Base-by-base conservation (phyloP, 2,113 vertebrate genomes). In the Hiodon alosoides region DNA sequence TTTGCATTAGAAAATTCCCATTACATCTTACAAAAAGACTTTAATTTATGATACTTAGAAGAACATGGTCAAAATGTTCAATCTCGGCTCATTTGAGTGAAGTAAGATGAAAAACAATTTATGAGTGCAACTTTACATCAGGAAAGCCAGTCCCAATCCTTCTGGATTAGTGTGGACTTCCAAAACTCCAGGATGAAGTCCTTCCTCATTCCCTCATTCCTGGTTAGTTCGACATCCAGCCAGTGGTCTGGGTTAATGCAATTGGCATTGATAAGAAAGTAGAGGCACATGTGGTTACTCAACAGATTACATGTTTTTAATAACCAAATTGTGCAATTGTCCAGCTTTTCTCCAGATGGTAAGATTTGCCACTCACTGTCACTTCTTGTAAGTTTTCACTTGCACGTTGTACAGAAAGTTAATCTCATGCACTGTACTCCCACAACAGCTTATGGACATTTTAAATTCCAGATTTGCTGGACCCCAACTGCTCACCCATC, bases 21-120 rank as follows among this genome's bases (percentile, higher is more conserved):
- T 85, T 84, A 83, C 81, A 61, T 84, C 76, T 78, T 75, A 84
- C 84, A 86, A 69, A 89, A 87, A 86, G 83, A 76, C 77, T 84
- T 86, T 90, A 84, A 89, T 87, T 90, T 90, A 84, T 82, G 80
- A 83, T 88, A 79, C 81, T 86, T 85, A 86, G 87, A 86, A 77
- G 82, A 83, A 85, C 87, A 86, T 53, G 84, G 86, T 89, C 87
- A 89, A 83, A 86, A 84, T 81, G 87, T 86, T 85, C 80, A 76
- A 80, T 83, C 81, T 80, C 79, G 86, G 85, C 80, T 87, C 83
- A 74, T 77, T 79, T 78, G 78, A 83, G 79, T 79, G 77, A 80
- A 86, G 85, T 84, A 87, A 84, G 85, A 85, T 86, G 81, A 79
- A 78, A 89, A 89, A 87, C 87, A 86, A 86, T 86, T 90, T 91